Base-by-base conservation (phyloP, 2,888 invertebrate genomes). In the Marronus borbonicus region DNA sequence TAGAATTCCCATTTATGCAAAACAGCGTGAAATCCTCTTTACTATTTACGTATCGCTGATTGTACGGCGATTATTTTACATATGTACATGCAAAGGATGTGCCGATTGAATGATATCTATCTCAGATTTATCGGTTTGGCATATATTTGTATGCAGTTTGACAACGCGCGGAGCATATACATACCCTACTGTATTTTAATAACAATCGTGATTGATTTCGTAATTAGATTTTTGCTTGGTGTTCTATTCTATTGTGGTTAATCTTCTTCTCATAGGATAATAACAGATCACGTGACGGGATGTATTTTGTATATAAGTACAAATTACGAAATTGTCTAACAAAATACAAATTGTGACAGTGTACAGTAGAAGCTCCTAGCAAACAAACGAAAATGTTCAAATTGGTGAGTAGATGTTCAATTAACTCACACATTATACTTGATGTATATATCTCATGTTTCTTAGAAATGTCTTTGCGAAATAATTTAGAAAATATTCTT, bases 381-480 rank as follows among this genome's bases (percentile, higher is more conserved):
- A 52, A 68, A 12, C 49, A 66, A 20, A 72, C 31, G 70, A 78
- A 78, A 39, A 79, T 79, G 79, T 70, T 78, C 49, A 79, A 79
- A 76, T 52, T 78, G 69, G 79, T 79, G 76, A 76, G 79, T 77
- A 39, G 7, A 58, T 24, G 8, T 58, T 17, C 17, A 20, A 58
- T 17, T 20, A 20, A 20, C 2, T 58, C 17, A 1, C 5, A 36
- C 5, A 36, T 36, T 36, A 36, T 36, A 36, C 31, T 31, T 31
- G 31, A 31, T 31, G 31, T 31, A 31, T 31, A 3, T 31, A 24
- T 36, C 31, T 36, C 31, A 24, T 3, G 20, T n/a, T 20, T 4
- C 8, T 7, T 58, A 5, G 20, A 17, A 20, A 4, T n/a, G 8
- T 58, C 20, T 0, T 58, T 58, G 2, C n/a, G 5, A 20, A 58